Base-by-base conservation (phyloP, 2,888 invertebrate species). In the Vanessa cardui region DNA sequence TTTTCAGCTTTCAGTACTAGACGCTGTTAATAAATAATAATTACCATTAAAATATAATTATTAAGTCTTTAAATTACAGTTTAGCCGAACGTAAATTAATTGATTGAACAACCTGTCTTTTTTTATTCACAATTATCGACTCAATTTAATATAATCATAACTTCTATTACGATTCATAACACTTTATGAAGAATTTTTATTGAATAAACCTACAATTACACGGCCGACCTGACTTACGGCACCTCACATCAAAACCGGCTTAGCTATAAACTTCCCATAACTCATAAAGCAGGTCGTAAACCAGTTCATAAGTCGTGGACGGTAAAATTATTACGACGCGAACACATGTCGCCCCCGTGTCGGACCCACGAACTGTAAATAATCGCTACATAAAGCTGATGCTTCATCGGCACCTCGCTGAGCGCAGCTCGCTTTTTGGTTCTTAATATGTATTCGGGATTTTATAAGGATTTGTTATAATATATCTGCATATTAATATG, bases 291-390 rank as follows among this genome's bases (percentile, higher is more conserved):
- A 45, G 44, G 50, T 18, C n/a, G 52, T 54, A 58, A 58, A 31
- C 52, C 50, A 65, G 69, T 61, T 58, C 63, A 63, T 66, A 63
- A 58, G 60, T 52, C 62, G 49, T 47, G 67, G 66, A 63, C 54
- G 50, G 61, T 58, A 56, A 39, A 70, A 50, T 9, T 60, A 39
- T 69, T 63, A 70, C 70, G 70, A 70, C 59, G 16, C 44, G 47
- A 54, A 44, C 69, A 69, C 59, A 65, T 69, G 69, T 56, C 64
- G 66, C 63, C 60, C 33, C 45, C 64, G 68, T 46, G 58, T 49
- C 63, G 66, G 47, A 52, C 20, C 59, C 33, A 58, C 52, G 9
- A 44, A 16, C 50, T 56, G 58, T 64, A 64, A 64, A 64, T 64
- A 59, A 64, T 45, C 45, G 58, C 59, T 44, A 39, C 18, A 18